phyloP scores from a whole-genome alignment of 2,888 invertebrate species.

The Silvanus unidentatus region DNA sequence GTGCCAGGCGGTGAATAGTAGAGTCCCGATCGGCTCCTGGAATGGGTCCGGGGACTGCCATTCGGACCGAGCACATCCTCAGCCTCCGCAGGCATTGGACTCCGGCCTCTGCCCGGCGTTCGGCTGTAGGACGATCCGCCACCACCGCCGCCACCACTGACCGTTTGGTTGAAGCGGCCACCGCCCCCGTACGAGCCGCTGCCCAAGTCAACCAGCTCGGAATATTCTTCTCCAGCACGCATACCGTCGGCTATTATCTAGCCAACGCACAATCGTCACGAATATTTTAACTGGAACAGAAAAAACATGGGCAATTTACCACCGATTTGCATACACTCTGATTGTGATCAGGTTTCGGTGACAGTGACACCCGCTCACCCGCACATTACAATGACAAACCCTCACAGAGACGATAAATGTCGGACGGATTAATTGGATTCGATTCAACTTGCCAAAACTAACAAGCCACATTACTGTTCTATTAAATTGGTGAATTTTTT shows the following conservation, averaged over 20 bases:
- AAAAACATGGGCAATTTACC: slow-evolving; percentile 7
- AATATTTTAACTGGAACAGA: slow-evolving; percentile 38
- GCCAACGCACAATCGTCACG: slow-evolving; percentile 41
- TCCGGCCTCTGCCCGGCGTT: slow-evolving; percentile 54
- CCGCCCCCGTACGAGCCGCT: slow-evolving; percentile 24
- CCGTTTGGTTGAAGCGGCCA: slow-evolving; percentile 6
- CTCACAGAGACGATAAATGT: too few species aligned
- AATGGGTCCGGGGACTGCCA: slow-evolving; percentile 41
- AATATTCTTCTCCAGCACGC: slow-evolving; percentile 44
- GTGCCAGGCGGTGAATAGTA: slow-evolving; percentile 87
- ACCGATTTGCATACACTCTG: too few species aligned
- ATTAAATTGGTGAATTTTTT: too few species aligned
- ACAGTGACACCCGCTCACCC: too few species aligned
- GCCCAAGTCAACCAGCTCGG: slow-evolving; percentile 46
- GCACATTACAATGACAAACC: too few species aligned
- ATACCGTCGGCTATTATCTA: slow-evolving; percentile 34
- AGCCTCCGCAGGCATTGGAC: slow-evolving; percentile 54
- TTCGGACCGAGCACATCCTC: slow-evolving; percentile 53
- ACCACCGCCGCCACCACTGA: slow-evolving; percentile 2
- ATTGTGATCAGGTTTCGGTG: too few species aligned
- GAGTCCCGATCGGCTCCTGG: slow-evolving; percentile 58
- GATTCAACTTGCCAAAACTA: too few species aligned
- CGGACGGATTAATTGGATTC: too few species aligned
- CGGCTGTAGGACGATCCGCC: slow-evolving; percentile 14
- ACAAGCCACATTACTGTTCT: too few species aligned